Conservation (phyloP, 2,888 invertebrate species). For the Athalia cordata region DNA sequence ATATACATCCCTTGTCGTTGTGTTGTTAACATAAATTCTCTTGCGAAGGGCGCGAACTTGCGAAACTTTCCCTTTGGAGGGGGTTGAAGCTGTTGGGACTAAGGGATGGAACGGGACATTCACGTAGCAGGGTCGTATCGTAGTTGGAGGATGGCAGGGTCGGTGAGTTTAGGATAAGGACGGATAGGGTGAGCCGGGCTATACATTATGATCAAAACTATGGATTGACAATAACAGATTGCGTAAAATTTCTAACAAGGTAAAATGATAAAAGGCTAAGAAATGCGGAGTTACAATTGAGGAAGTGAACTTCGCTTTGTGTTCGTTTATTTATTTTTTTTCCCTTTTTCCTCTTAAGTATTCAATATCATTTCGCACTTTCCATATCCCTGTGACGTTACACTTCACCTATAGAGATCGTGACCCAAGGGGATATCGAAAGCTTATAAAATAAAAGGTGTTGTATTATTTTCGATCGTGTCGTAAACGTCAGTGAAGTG, state of each 20-base stretch:
- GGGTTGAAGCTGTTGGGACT: not conserved
- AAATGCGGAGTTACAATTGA: not conserved
- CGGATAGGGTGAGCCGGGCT: not conserved
- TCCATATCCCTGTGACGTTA: too few species aligned
- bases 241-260: too few species aligned
- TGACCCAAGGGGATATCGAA: too few species aligned
- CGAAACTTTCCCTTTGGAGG: constrained; percentile 10
- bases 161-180: constrained; percentile 21
- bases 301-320: not conserved
- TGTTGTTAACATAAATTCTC: constrained; percentile 26
- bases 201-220: constrained; percentile 8
- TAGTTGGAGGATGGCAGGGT: constrained; percentile 7
- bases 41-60: constrained; percentile 25
- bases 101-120: not conserved
- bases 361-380: too few species aligned
- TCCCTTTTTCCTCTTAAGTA: too few species aligned
- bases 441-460: too few species aligned
- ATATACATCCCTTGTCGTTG: constrained; percentile 30
- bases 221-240: not conserved
- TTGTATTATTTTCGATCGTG: too few species aligned
- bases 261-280: too few species aligned
- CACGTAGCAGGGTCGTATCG: not conserved
- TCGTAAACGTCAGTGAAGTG: not conserved
- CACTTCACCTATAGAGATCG: too few species aligned
- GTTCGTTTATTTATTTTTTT: too few species aligned